Evolutionary conservation across 2,113 vertebrate species (phyloP), one percentile per base, ranked within the genome.

Genomic region (Muntiacus muntjak): DNA sequence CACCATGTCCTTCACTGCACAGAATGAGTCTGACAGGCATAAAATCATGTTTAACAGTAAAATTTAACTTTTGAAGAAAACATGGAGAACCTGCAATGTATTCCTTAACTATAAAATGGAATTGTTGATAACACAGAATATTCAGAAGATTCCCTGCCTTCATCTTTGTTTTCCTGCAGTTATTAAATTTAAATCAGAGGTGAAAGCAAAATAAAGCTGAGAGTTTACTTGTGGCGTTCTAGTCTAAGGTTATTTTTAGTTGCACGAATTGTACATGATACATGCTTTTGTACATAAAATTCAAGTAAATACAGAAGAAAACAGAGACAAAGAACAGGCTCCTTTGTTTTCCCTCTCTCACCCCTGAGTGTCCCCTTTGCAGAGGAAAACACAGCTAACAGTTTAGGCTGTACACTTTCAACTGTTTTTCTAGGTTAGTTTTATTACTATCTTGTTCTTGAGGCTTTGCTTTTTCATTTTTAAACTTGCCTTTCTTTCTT

Each of bases 41-140:
- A 81, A 87, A 93, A 92, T 95, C 60, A 79, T 67, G 67, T 64
- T 92, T 90, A 94, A 92, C 21, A 87, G 90, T 12, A 78, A 98
- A 96, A 84, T 85, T 57, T 87, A 91, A 93, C 83, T 90, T 97
- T 95, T 71, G 10, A 89, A 97, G 87, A 91, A 95, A 94, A 87
- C 0, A 33, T 26, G 16, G 23, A 67, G 16, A 96, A 92, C 6
- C 6, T 76, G 28, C 54, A 92, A 50, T 79, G 17, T 33, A 95
- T n/a, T 40, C 7, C 60, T 17, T 45, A 76, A 50, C 79, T 90
- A 58, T 33, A 92, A 90, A 97, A 64, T 57, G 19, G 10, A 97
- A 82, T 25, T 79, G 25, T 26, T 85, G 45, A 95, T 60, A 94
- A 62, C 74, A 87, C 36, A 47, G 58, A 67, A 96, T 62, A 40